Evolutionary conservation across 2,797 vertebrate genomes (phyloP).

Genomic region (Eutrigla gurnardus): DNA sequence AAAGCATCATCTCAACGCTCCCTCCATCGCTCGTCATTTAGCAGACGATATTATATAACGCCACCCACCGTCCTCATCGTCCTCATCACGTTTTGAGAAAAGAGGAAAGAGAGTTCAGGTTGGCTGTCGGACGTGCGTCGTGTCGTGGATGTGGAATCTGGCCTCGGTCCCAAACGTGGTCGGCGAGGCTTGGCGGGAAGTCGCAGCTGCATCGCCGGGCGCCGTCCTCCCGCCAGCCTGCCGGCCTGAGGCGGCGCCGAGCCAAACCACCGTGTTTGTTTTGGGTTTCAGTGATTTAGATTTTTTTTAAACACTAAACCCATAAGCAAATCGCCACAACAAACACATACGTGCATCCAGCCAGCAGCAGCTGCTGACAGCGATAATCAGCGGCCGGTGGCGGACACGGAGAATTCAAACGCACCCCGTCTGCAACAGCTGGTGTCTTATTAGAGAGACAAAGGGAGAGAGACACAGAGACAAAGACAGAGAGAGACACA

Average conservation of each 20-base stretch:
- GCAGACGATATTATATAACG: background rate
- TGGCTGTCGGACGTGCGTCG: background rate
- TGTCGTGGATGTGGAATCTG: background rate
- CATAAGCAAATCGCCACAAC: constrained; percentile 5
- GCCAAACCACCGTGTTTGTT: background rate
- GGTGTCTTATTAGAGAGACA: too few species aligned
- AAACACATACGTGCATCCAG: constrained; percentile 7
- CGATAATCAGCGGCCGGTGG: constrained; percentile 4
- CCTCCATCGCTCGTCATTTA: background rate
- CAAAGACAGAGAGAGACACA: too few species aligned
- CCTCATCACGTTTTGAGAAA: background rate
- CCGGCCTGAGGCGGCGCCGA: background rate
- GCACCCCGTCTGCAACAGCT: background rate
- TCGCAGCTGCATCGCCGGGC: background rate
- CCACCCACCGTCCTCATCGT: background rate
- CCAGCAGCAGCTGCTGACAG: background rate
- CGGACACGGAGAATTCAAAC: constrained; percentile 7
- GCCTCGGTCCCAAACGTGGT: background rate
- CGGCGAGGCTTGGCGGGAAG: background rate
- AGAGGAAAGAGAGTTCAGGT: background rate
- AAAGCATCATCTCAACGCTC: background rate
- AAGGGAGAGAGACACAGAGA: too few species aligned
- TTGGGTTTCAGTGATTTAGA: constrained; percentile 4
- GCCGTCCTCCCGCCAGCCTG: background rate
- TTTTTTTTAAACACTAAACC: constrained; percentile 10